Base-by-base conservation (phyloP, 2,888 invertebrate genomes). In the Dryococelus australis region DNA sequence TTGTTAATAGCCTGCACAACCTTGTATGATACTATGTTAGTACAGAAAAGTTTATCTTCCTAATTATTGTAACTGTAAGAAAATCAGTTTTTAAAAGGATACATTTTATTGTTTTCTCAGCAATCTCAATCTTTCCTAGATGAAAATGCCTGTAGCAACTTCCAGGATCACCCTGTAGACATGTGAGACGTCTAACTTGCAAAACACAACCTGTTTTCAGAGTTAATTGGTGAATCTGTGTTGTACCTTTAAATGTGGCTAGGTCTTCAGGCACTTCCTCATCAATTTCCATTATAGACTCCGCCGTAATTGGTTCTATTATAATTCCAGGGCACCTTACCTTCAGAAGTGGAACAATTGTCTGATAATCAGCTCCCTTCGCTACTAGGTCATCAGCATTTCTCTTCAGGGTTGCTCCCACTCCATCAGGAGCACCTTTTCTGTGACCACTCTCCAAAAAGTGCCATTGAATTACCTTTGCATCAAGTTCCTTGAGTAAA, bases 401-500 rank as follows among this genome's bases (percentile, higher is more conserved):
- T 65, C 65, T 65, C n/a, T 16, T 65, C 2, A 65, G 65, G 4
- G n/a, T n/a, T n/a, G n/a, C n/a, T n/a, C n/a, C n/a, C n/a, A n/a
- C 65, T 65, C 65, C 65, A 24, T 16, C 65, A 65, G 65, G 65
- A 65, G 65, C 65, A 65, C 65, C 65, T 65, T 65, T 65, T 65
- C 65, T 16, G 16, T 65, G 65, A 65, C 65, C 65, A 65, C 65
- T 65, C 65, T 65, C 65, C 65, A 65, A 65, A 65, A 65, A 65
- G 16, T 65, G 65, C 65, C 65, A 65, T 16, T 65, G 65, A 65
- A 65, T 65, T 65, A 65, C 6, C 8, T 65, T 65, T 10, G 65
- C 6, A 65, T 65, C 65, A 65, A 65, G 65, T 65, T 65, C 65
- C 65, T 65, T 65, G 24, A 12, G 24, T 1, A 65, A 65, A 65